Conservation (phyloP, 2,797 vertebrate genomes). For the Pangasius macronema region DNA sequence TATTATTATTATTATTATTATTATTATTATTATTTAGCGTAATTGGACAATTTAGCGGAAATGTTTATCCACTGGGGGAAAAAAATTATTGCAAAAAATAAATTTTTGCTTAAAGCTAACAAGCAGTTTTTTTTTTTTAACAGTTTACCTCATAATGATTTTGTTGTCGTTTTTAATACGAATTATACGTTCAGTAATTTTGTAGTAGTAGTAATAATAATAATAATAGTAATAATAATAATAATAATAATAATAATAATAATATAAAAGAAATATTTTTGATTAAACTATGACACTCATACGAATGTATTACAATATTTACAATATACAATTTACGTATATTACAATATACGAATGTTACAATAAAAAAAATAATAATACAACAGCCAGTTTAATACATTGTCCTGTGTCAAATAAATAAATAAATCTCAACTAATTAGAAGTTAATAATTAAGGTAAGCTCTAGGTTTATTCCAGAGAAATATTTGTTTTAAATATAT, state of each 20-base stretch:
- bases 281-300: background rate
- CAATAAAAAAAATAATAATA: background rate
- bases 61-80: background rate
- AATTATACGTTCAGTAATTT: background rate
- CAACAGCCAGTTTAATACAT: background rate
- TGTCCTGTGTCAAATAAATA: background rate
- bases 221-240: background rate
- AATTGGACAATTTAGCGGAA: background rate
- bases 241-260: background rate
- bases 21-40: no score
- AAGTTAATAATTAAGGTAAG: background rate
- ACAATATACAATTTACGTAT: no score
- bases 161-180: background rate
- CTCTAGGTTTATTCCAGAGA: background rate
- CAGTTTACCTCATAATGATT: background rate
- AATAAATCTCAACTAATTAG: background rate
- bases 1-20: no score
- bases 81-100: no score
- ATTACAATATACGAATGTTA: no score
- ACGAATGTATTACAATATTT: background rate
- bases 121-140: background rate
- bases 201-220: background rate
- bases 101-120: background rate
- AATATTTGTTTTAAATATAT: background rate
- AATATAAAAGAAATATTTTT: background rate